Base-by-base conservation (phyloP, 2,888 invertebrate species). In the Plebejus argus region DNA sequence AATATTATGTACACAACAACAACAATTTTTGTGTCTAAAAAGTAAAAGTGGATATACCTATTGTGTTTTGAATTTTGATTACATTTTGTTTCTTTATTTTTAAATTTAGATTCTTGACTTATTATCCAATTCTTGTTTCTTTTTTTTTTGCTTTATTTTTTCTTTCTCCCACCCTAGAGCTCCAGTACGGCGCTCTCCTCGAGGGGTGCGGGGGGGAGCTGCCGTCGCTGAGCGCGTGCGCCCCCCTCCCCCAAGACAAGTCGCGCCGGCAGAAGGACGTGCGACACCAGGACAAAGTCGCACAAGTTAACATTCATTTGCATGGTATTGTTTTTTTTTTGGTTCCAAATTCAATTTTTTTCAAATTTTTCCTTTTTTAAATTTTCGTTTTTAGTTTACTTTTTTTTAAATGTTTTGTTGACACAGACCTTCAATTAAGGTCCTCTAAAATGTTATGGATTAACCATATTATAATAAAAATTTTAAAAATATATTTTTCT, bases 251-350 rank as follows among this genome's bases (percentile, higher is more conserved):
- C 89, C 87, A 90, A 80, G 96, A 96, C 93, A 96, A 96, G 86
- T 96, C 96, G 85, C 87, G 90, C 4, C 90, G 89, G 80, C 95
- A 96, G 81, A 96, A 96, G 89, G 92, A 96, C 84, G 95, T 96
- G 85, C 96, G 96, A 82, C 96, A 96, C 83, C 93, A 96, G 88
- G 97, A 97, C 88, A 96, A 96, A 93, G 91, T 97, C 85, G 96
- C 96, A 85, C 96, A 96, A 94, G 96, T 97, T 94, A 97, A 97
- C 95, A 96, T 97, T 86, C 97, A 97, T 92, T 95, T 97, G 85
- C 97, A 97, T 92, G 97, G 98, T 98, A 96, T 95, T 89, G n/a
- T 85, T 84, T 84, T 82, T 85, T 84, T 75, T 49, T 61, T 77
- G 39, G 15, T 76, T 77, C 35, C 58, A 18, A 18, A 58, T 45